Percentiles rank a stretch among this genome's conserved stretches.
These are phyloP conservation scores for Hydroisotoma schaefferi DNA, from an alignment of 2,888 invertebrate genomes.

Conservation along the genomic window DNA sequence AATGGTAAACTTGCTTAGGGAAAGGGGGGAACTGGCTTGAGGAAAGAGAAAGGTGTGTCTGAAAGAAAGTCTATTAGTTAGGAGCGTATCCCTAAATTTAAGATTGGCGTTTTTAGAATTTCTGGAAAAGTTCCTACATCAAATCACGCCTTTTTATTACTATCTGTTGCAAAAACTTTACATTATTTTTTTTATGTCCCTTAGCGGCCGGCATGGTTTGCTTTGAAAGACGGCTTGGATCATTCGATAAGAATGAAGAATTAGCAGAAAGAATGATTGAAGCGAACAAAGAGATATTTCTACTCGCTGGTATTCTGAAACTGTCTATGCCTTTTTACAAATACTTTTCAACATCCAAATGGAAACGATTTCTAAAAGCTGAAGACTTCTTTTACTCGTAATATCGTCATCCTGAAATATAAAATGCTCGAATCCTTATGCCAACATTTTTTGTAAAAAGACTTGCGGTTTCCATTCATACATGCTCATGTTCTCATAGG, in stretches of 20 bases:
- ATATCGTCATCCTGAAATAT: too few relatives aligned
- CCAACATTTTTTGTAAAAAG: too few relatives aligned
- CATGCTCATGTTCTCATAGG: slow-evolving; percentile 35
- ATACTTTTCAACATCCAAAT: slow-evolving; percentile 54
- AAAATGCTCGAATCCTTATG: too few relatives aligned
- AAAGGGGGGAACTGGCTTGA: too few relatives aligned
- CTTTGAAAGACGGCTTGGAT: slow-evolving; percentile 56
- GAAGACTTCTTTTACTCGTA: slow-evolving; percentile 57
- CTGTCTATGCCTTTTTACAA: slow-evolving; percentile 56
- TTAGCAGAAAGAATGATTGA: slow-evolving; percentile 54
- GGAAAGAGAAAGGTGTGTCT: too few relatives aligned
- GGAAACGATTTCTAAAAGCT: slow-evolving; percentile 53
- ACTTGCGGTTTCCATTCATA: too few relatives aligned
- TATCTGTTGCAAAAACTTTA: slow-evolving; percentile 1
- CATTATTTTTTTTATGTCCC: slow-evolving; percentile 20
- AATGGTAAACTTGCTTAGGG: too few relatives aligned
- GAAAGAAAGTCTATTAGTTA: too few relatives aligned
- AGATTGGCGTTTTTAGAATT: too few relatives aligned
- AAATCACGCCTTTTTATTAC: neutral
- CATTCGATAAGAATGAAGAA: slow-evolving; percentile 51
- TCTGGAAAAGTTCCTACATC: too few relatives aligned
- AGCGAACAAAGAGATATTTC: slow-evolving; percentile 51
- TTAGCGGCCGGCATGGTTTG: slow-evolving; percentile 55
- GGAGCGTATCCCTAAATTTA: too few relatives aligned
- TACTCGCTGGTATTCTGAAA: slow-evolving; percentile 51